Evolutionary conservation across 2,113 vertebrate species (phyloP).

Genomic region (Fregata magnificens): DNA sequence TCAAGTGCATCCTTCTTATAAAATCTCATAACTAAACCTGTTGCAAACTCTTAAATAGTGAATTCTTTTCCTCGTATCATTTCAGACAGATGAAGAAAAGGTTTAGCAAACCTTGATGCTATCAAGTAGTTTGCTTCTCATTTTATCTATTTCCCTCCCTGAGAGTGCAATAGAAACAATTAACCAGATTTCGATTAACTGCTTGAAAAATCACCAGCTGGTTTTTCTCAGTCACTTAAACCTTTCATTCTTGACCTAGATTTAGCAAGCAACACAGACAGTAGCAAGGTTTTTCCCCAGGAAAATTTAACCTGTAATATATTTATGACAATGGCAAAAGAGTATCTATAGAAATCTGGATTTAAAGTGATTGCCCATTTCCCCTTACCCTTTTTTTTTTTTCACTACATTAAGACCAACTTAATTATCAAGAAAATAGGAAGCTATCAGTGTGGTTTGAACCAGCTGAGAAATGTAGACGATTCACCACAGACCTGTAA

Average conservation of each 20-base stretch:
- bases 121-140: neutral
- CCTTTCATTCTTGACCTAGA: constrained; percentile 33
- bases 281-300: neutral
- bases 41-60: neutral
- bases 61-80: neutral
- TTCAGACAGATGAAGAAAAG: neutral
- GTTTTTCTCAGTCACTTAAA: constrained; percentile 20
- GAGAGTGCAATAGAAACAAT: constrained; percentile 24
- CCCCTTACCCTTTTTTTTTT: neutral
- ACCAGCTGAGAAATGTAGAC: neutral
- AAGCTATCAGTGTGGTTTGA: neutral
- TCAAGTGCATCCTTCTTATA: neutral
- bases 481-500: neutral
- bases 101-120: neutral
- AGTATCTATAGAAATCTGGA: neutral
- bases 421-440: neutral
- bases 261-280: neutral
- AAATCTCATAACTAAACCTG: neutral
- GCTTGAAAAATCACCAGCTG: constrained; percentile 45
- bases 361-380: neutral
- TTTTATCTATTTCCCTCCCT: constrained; percentile 1
- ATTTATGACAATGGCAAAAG: neutral
- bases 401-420: neutral
- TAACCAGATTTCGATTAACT: constrained; percentile 30
- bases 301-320: neutral